phyloP scores from a whole-genome alignment of 1,140 invertebrate genomes.

The Dreissena rostriformis region DNA sequence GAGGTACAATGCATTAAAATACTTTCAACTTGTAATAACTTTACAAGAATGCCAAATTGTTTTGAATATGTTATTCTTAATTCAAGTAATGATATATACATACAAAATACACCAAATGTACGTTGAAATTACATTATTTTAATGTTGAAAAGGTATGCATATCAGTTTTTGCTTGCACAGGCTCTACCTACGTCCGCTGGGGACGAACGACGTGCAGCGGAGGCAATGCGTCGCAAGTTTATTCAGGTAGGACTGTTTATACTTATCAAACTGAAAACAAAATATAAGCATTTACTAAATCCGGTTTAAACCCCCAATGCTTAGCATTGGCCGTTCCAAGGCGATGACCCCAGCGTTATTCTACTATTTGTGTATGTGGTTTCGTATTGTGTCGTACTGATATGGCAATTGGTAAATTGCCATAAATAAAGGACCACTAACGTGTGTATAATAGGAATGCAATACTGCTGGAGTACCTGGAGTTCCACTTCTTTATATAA shows the following conservation, averaged over 20 bases:
- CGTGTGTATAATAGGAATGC: background rate
- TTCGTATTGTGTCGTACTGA: background rate
- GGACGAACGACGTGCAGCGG: slow-evolving; percentile 29
- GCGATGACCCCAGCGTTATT: background rate
- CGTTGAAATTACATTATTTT: too few relatives aligned
- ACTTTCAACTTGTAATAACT: too few relatives aligned
- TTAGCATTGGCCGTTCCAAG: background rate
- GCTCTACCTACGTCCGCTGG: slow-evolving; percentile 24
- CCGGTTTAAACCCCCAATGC: too few relatives aligned
- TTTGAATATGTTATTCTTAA: too few relatives aligned
- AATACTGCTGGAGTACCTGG: too few relatives aligned
- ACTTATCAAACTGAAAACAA: background rate
- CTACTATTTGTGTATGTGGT: too few relatives aligned
- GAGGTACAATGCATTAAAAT: too few relatives aligned
- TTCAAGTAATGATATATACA: too few relatives aligned
- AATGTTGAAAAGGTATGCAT: too few relatives aligned
- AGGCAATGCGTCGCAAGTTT: background rate
- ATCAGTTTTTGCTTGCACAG: slow-evolving; percentile 15
- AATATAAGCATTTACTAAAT: background rate
- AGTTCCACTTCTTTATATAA: background rate
- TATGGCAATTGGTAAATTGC: background rate
- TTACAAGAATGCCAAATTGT: too few relatives aligned
- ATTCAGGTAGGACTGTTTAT: slow-evolving; percentile 18
- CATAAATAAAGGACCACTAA: background rate
- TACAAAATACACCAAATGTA: too few relatives aligned